phyloP scores from a whole-genome alignment of 35 echinoderm and acorn worm genomes.

The Stichopus chloronotus region DNA sequence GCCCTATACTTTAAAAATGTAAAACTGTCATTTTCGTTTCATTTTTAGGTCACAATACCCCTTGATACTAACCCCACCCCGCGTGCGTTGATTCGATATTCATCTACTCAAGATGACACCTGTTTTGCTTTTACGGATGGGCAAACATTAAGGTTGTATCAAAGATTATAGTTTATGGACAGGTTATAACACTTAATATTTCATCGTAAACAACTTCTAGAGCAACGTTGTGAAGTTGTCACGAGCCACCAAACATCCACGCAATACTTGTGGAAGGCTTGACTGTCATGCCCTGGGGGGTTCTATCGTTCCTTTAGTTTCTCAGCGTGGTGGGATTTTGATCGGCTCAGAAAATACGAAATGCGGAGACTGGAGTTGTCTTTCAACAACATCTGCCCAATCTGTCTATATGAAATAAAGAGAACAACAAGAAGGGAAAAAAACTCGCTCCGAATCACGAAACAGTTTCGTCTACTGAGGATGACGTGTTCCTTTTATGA shows the following conservation, averaged over 20 bases:
- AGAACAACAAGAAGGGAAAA: not conserved
- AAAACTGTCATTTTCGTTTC: no score
- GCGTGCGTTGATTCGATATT: not conserved
- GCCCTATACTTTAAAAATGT: no score
- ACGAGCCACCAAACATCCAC: not conserved
- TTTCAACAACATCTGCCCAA: conserved; percentile 38
- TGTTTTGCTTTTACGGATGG: not conserved
- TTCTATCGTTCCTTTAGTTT: not conserved
- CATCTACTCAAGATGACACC: not conserved
- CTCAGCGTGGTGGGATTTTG: not conserved
- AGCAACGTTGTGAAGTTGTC: not conserved
- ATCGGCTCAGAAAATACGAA: conserved; percentile 13
- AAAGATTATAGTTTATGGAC: not conserved
- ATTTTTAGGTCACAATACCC: no score
- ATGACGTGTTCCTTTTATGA: no score
- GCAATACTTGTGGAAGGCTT: not conserved
- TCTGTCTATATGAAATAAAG: not conserved
- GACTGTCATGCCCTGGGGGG: not conserved
- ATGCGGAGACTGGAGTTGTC: not conserved
- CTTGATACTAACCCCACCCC: no score
- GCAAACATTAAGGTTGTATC: not conserved
- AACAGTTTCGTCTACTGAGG: not conserved
- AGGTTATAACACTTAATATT: not conserved
- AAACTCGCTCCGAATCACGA: not conserved
- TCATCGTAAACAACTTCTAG: conserved; percentile 1